Base-by-base conservation (phyloP, 2,888 invertebrate species). In the Palloptera scutellata region DNA sequence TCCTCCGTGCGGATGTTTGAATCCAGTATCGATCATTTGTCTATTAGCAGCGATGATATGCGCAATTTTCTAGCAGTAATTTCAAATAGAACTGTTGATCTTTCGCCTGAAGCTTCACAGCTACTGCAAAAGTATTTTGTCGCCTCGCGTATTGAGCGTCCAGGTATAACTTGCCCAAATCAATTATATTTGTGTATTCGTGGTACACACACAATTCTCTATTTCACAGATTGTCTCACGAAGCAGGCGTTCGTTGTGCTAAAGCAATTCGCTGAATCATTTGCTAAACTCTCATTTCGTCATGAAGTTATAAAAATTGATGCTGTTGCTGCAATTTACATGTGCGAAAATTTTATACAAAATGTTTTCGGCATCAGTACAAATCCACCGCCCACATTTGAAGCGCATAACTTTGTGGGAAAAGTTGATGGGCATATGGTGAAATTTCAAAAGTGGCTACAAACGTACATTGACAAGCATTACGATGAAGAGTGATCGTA, bases 61-160 rank as follows among this genome's bases (percentile, higher is more conserved):
- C 79, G 77, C 3, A 40, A 70, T 20, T 77, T 80, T 66, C 64
- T 85, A 1, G 69, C 72, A 1, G 60, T 76, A 19, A 69, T 84
- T 11, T 75, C 80, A 6, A 79, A 78, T 59, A 74, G 77, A 1
- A 69, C 76, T 54, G 75, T 80, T 0, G 67, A 73, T 12, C 72
- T 83, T 3, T 74, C 77, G 0, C 20, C 71, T 5, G 77, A 79
- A 17, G 87, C 87, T 0, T 75, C 79, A 8, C 72, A 78, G 13
- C 74, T 87, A 65, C 77, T 87, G 13, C 82, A 83, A 67, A 83
- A 85, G 63, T 87, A 87, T 74, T 87, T 85, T 75, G 83, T 86
- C 0, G 82, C 84, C 11, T 82, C 85, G 11, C 80, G 87, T 60
- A 76, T 78, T 42, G 77, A 81, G 19, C 79, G 86, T 53, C 81